Base-by-base conservation (phyloP, 2,113 vertebrate species). In the Ia io region DNA sequence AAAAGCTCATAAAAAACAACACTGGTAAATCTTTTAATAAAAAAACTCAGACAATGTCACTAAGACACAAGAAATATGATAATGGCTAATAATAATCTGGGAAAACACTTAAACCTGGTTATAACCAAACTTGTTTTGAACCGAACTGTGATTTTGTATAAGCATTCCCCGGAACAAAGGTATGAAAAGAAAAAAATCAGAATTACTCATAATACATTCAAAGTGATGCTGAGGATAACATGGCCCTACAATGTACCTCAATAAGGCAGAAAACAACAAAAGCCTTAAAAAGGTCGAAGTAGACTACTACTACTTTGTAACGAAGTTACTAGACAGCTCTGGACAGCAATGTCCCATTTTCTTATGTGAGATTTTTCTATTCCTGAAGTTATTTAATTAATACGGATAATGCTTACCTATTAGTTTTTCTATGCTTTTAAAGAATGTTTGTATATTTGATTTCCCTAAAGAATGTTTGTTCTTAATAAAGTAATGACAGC, bases 351-450 rank as follows among this genome's bases (percentile, higher is more conserved):
- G 2, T 35, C 23, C 44, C 56, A 30, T 44, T 56, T 40, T 88
- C 65, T 87, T 32, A 92, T 0, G 0, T n/a, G 22, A 93, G 25
- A 44, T 22, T 78, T 73, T 91, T 73, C 37, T 77, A 16, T 69
- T 69, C 47, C 35, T 84, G 11, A 79, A 89, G 17, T 84, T 65
- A 95, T 37, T 95, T 86, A 17, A 96, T 73, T 83, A 84, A 35
- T 65, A 90, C 3, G n/a, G 25, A 63, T 28, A 86, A 59, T 6
- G 22, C 8, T 74, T 76, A 80, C n/a, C 42, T 80, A 76, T 25
- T 69, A 77, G 40, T 42, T 32, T 16, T 30, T 65, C 84, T 82
- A 93, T 37, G 14, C 13, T 93, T 86, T 82, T 65, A 90, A 91
- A 83, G 30, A 42, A 78, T 23, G 8, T 30, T 44, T 69, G 1